These are phyloP conservation scores for Koerneria pararmatus DNA, from an alignment of 2,888 invertebrate genomes.

Conservation along the genomic window DNA sequence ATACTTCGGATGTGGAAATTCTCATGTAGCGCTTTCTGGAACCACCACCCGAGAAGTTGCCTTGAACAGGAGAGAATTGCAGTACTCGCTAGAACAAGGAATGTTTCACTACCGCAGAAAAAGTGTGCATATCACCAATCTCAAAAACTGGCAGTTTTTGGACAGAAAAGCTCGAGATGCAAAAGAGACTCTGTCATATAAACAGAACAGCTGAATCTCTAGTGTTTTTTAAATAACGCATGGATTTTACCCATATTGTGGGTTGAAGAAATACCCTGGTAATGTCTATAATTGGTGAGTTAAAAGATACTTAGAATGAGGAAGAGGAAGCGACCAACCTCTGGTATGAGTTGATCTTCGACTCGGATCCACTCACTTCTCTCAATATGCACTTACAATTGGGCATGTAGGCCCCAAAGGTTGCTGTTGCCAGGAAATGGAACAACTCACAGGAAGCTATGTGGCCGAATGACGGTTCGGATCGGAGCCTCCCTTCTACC, in stretches of 20 bases:
- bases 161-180: no score
- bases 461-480: constrained; percentile 64
- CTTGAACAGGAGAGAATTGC: constrained; percentile 36
- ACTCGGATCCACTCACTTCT: constrained; percentile 3
- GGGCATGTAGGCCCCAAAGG: constrained; percentile 66
- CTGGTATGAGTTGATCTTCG: constrained; percentile 19
- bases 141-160: no score
- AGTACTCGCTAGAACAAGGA: no score
- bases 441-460: constrained; percentile 74
- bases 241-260: no score
- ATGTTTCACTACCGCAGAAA: no score
- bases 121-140: no score
- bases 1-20: constrained; percentile 42
- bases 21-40: constrained; percentile 63
- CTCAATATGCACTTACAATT: constrained; percentile 30
- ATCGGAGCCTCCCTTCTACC: constrained; percentile 27
- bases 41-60: constrained; percentile 68
- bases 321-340: constrained; percentile 5
- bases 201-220: no score
- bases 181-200: no score
- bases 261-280: no score
- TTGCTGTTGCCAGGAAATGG: constrained; percentile 74
- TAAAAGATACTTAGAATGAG: background rate
- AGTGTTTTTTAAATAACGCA: no score
- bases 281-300: no score